Conservation (phyloP, 92 coral and sea anemone genomes). For the Ricordea florida region DNA sequence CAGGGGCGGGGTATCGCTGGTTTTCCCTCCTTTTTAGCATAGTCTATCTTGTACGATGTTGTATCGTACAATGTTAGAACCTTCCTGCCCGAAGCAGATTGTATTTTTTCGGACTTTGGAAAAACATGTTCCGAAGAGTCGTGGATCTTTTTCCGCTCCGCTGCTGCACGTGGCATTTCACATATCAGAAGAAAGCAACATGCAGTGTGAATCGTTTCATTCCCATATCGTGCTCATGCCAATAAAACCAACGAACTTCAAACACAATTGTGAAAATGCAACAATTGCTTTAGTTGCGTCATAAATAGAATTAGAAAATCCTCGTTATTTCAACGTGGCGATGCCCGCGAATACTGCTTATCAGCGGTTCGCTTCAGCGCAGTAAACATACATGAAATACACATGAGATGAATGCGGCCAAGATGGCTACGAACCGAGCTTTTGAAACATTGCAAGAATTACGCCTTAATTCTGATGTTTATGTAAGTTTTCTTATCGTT, state of each 20-base stretch:
- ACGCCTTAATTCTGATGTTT: slow-evolving; percentile 58
- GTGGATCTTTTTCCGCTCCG: slow-evolving; percentile 59
- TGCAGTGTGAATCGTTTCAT: too few species aligned
- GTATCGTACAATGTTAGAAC: background rate
- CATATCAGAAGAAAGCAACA: too few species aligned
- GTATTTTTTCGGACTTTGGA: slow-evolving; percentile 17
- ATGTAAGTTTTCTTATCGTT: slow-evolving; percentile 53
- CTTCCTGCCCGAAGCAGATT: background rate
- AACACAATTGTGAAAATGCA: too few species aligned
- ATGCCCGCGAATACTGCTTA: slow-evolving; percentile 23
- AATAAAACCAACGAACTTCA: too few species aligned
- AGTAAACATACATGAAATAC: slow-evolving; percentile 37
- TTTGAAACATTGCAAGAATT: slow-evolving; percentile 28
- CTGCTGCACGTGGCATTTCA: too few species aligned
- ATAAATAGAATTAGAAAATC: too few species aligned
- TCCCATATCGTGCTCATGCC: too few species aligned
- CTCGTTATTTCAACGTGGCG: slow-evolving; percentile 29
- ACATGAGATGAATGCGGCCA: slow-evolving; percentile 46
- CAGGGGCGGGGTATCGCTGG: slow-evolving; percentile 77
- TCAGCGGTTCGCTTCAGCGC: slow-evolving; percentile 70
- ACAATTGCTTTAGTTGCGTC: background rate
- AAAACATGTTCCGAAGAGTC: slow-evolving; percentile 56
- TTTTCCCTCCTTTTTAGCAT: slow-evolving; percentile 68
- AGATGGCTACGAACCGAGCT: slow-evolving; percentile 49
- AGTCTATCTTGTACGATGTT: slow-evolving; percentile 84